These are phyloP conservation scores for Rhinoptilus africanus DNA, from an alignment of 2,113 vertebrate genomes.

Conservation along the genomic window DNA sequence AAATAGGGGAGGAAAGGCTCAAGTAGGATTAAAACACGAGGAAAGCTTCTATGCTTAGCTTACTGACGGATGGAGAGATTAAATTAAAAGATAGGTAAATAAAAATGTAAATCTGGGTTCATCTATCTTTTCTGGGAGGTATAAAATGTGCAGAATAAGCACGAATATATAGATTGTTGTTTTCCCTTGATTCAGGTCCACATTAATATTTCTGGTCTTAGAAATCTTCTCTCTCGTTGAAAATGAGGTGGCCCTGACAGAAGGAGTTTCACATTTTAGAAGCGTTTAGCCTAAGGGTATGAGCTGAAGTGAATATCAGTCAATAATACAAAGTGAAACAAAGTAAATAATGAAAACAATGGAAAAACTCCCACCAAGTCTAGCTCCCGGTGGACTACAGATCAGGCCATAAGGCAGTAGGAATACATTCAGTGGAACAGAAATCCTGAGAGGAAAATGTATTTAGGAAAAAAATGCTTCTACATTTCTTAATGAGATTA, in stretches of 20 bases:
- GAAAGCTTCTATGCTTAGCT: background rate
- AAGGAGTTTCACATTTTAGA: background rate
- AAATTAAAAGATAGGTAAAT: background rate
- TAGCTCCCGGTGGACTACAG: background rate
- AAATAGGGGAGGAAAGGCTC: background rate
- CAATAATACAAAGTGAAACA: background rate
- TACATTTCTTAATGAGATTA: background rate
- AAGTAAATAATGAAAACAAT: slow-evolving; percentile 24
- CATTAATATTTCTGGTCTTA: background rate
- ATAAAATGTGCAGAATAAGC: background rate
- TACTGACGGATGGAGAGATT: background rate
- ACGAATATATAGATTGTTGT: background rate
- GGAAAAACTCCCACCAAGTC: background rate
- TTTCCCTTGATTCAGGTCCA: background rate
- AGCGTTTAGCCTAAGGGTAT: background rate
- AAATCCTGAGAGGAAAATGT: background rate
- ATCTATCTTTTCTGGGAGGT: background rate
- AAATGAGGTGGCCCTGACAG: background rate
- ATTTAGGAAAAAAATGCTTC: background rate
- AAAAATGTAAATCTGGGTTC: background rate
- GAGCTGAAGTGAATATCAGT: background rate
- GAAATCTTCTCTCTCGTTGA: background rate
- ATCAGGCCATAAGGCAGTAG: background rate
- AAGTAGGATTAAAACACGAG: background rate
- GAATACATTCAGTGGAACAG: background rate